These are phyloP conservation scores for Nematostella vectensis DNA, from an alignment of 92 coral and sea anemone species.

Conservation along the genomic window DNA sequence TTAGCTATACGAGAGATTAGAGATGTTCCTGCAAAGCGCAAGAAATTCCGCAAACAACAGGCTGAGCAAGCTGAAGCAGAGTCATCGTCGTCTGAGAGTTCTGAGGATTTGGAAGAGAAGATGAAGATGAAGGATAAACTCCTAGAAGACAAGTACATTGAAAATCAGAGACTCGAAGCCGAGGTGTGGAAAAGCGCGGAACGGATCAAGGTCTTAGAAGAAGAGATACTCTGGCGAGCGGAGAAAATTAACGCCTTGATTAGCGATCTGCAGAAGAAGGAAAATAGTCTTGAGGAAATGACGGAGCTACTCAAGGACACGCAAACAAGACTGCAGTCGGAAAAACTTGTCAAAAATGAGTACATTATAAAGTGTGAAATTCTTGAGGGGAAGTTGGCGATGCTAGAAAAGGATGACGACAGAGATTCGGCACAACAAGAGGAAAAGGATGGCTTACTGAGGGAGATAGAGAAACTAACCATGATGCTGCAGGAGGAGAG, in stretches of 20 bases:
- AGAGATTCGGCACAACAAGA: conserved; percentile 34
- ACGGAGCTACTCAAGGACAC: conserved; percentile 41
- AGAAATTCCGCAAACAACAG: conserved; percentile 30
- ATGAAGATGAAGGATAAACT: conserved; percentile 29
- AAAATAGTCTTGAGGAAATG: conserved; percentile 31
- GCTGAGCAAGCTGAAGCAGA: conserved; percentile 26
- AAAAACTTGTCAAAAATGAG: conserved; percentile 57
- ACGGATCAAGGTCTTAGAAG: conserved; percentile 31
- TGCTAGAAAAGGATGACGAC: conserved; percentile 48
- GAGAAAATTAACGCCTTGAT: conserved; percentile 26
- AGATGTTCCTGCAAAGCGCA: conserved; percentile 19
- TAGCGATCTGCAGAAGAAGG: conserved; percentile 31
- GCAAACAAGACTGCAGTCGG: conserved; percentile 46
- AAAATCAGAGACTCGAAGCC: conserved; percentile 17
- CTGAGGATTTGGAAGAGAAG: conserved; percentile 45
- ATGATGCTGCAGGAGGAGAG: conserved; percentile 33
- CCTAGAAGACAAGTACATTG: conserved; percentile 36
- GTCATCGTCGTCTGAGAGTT: conserved; percentile 11
- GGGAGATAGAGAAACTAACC: conserved; percentile 29
- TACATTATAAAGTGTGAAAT: conserved; percentile 56
- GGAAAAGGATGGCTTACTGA: conserved; percentile 27
- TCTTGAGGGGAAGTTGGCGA: conserved; percentile 44
- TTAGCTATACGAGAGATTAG: conserved; percentile 41
- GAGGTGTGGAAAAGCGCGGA: conserved; percentile 33
- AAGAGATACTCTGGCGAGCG: conserved; percentile 30